These are phyloP conservation scores for Muscidifurax raptorellus DNA, from an alignment of 1,140 invertebrate genomes.

Conservation along the genomic window DNA sequence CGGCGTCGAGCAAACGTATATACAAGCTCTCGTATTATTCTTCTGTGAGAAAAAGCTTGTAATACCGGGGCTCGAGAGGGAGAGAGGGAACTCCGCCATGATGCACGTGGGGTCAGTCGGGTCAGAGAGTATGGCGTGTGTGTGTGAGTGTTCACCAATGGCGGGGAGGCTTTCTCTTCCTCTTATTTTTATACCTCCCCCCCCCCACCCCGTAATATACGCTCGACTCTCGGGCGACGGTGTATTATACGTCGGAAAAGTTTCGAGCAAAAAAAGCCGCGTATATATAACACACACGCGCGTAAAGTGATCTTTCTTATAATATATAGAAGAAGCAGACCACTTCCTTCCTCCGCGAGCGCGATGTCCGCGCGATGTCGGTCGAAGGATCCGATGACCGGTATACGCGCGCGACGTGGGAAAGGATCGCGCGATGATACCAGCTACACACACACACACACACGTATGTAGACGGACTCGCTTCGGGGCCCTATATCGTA, in stretches of 20 bases:
- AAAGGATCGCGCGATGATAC: conserved; percentile 66
- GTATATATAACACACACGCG: too few species aligned
- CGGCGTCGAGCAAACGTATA: too few species aligned
- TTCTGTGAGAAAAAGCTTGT: too few species aligned
- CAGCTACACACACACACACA: background rate
- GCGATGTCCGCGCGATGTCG: conserved; percentile 57
- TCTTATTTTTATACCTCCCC: background rate
- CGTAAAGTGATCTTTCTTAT: conserved; percentile 72
- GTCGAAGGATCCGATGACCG: conserved; percentile 72
- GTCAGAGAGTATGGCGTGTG: conserved; percentile 65
- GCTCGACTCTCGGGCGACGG: too few species aligned
- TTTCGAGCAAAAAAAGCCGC: too few species aligned
- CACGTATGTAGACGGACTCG: background rate
- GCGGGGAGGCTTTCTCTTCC: conserved; percentile 51
- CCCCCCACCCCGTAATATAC: background rate
- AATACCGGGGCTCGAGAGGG: too few species aligned
- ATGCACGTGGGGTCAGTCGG: conserved; percentile 64
- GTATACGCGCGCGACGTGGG: conserved; percentile 73
- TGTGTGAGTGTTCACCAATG: conserved; percentile 58
- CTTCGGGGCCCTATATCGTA: conserved; percentile 33
- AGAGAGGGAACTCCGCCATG: too few species aligned
- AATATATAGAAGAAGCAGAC: too few species aligned
- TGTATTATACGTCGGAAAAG: too few species aligned
- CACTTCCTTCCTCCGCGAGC: conserved; percentile 76
- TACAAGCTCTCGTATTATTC: too few species aligned